phyloP scores from a whole-genome alignment of 2,113 vertebrate species.

The Sorex araneus region DNA sequence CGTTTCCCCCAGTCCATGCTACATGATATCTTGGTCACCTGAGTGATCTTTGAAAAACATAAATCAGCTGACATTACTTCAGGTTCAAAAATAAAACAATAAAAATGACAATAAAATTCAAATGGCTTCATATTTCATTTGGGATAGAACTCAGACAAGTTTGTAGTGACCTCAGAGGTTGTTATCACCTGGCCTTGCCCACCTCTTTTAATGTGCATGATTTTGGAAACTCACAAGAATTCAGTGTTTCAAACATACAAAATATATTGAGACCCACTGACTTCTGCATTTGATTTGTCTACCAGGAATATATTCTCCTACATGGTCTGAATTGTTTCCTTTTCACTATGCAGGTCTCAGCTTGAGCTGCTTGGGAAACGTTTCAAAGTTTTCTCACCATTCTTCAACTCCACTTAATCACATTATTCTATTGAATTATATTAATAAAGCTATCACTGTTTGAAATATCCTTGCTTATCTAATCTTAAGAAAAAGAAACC shows the following conservation, averaged over 20 bases:
- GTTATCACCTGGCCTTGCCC: background rate
- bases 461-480: background rate
- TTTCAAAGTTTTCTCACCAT: background rate
- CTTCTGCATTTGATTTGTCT: constrained; percentile 24
- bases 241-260: constrained; percentile 29
- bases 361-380: background rate
- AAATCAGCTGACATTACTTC: background rate
- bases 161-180: background rate
- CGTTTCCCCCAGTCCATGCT: background rate
- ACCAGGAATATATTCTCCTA: background rate
- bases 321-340: constrained; percentile 1
- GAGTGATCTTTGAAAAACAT: background rate
- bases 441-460: constrained; percentile 8
- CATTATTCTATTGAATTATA: background rate
- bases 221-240: constrained; percentile 2
- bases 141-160: background rate
- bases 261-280: constrained; percentile 19
- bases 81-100: background rate
- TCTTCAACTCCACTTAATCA: background rate
- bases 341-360: background rate
- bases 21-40: background rate
- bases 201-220: background rate
- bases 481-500: too few relatives aligned
- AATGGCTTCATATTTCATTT: constrained; percentile 18
- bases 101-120: too few relatives aligned